Base-by-base conservation (phyloP, 2,888 invertebrate species). In the Epistrophella euchroma region DNA sequence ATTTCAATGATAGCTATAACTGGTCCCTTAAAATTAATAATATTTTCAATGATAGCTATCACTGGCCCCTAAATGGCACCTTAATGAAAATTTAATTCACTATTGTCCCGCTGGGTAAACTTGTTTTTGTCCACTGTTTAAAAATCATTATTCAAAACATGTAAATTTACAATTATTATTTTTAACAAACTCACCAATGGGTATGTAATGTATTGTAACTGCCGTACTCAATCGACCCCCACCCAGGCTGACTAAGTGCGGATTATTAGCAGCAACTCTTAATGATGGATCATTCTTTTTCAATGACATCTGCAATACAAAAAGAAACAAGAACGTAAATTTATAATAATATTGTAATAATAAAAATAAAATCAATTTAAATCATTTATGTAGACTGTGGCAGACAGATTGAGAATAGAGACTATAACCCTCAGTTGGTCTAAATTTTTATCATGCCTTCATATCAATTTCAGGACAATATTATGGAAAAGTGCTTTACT, bases 161-260 rank as follows among this genome's bases (percentile, higher is more conserved):
- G 4, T 43, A 4, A 40, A 11, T 40, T 40, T 40, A 40, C n/a
- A 40, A 40, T 7, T 40, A 7, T 40, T 45, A n/a, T n/a, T 45
- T 19, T 56, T 56, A 9, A 17, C 2, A 15, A 50, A 90, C 92
- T 91, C 92, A 98, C 98, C 98, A 95, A 96, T 96, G 89, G 97
- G 96, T 90, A 98, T 94, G 88, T 97, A 97, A 93, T 97, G 97
- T 89, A 98, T 94, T 40, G 98, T 98, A 90, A 98, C 97, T n/a
- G 97, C 97, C 43, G 97, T 97, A 92, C 97, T 97, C 85, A 98
- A 94, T 88, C 98, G 94, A 81, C 97, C 97, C 88, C 97, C 97
- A 87, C 98, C 98, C 91, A 97, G 95, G 93, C 97, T 97, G 91
- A 98, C 97, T 91, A 98, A 94, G 93, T 98, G 98, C 47, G 98